Evolutionary conservation across 2,797 vertebrate species (phyloP).

Genomic region (Syndactyla subalaris): DNA sequence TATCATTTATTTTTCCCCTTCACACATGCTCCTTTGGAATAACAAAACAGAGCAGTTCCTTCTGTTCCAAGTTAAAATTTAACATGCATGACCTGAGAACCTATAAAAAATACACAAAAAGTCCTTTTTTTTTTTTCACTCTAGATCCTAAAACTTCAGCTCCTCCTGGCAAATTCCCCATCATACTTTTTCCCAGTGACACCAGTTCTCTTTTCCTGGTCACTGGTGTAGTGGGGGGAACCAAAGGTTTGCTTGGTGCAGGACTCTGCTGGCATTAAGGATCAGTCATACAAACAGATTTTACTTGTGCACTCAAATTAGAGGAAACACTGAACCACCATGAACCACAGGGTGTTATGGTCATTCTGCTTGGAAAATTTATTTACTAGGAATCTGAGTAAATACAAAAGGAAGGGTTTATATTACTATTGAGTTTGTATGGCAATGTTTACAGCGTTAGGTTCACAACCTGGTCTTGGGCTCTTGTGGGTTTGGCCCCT

Average conservation of each 20-base stretch:
- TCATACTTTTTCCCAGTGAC: not conserved
- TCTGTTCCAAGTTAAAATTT: not conserved
- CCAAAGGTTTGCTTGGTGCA: not conserved
- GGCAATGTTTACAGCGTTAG: not conserved
- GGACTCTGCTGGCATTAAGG: slow-evolving; percentile 47
- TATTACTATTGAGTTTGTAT: not conserved
- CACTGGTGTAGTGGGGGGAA: not conserved
- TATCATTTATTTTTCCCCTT: not conserved
- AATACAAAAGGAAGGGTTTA: slow-evolving; percentile 74
- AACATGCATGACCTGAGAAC: not conserved
- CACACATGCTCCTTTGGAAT: not conserved
- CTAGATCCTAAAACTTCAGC: not conserved
- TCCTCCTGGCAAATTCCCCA: not conserved
- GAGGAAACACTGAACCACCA: slow-evolving; percentile 52
- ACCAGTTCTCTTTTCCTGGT: not conserved
- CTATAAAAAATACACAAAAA: not conserved
- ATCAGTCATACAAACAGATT: slow-evolving; percentile 34
- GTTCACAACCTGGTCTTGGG: not conserved
- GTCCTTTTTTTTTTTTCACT: rapidly evolving
- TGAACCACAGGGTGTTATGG: slow-evolving; percentile 63
- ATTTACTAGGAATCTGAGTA: slow-evolving; percentile 73
- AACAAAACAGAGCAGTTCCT: not conserved
- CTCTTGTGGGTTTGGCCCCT: not conserved
- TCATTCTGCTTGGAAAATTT: slow-evolving; percentile 63
- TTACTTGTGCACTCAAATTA: slow-evolving; percentile 39